A percentile compares a stretch with the other conserved stretches of the same genome.
phyloP scores from a whole-genome alignment of 2,888 invertebrate genomes.

The Troilus luridus region DNA sequence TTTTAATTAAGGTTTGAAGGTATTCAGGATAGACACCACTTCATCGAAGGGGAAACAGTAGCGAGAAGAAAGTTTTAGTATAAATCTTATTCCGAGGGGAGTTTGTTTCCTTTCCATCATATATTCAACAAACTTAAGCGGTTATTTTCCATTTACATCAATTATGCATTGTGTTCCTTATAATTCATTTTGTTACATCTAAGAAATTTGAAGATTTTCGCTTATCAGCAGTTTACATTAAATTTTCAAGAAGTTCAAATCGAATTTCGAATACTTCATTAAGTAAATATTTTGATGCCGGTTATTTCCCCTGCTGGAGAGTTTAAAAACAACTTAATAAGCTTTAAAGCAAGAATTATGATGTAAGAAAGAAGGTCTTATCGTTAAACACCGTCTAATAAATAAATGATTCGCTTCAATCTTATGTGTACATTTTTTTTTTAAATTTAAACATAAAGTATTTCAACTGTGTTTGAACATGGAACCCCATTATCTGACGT shows the following conservation, averaged over 20 bases:
- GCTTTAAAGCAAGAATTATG: background rate
- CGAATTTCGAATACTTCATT: background rate
- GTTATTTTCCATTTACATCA: constrained; percentile 46
- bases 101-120: constrained; percentile 38
- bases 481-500: too few relatives aligned
- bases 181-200: constrained; percentile 29
- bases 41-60: background rate
- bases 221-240: background rate
- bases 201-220: constrained; percentile 3
- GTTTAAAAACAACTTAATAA: background rate
- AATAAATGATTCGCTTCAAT: too few relatives aligned
- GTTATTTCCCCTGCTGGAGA: background rate
- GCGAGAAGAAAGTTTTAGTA: constrained; percentile 6
- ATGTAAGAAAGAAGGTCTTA: background rate
- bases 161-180: constrained; percentile 24
- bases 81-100: constrained; percentile 38
- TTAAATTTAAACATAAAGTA: too few relatives aligned
- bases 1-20: constrained; percentile 42
- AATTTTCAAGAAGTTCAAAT: background rate
- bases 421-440: too few relatives aligned
- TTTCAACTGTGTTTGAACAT: too few relatives aligned
- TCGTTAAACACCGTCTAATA: too few relatives aligned
- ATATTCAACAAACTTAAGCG: constrained; percentile 47
- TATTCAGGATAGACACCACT: constrained; percentile 37
- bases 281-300: background rate